phyloP scores from a whole-genome alignment of 2,797 vertebrate genomes.

The Melanotaenia nigrans region DNA sequence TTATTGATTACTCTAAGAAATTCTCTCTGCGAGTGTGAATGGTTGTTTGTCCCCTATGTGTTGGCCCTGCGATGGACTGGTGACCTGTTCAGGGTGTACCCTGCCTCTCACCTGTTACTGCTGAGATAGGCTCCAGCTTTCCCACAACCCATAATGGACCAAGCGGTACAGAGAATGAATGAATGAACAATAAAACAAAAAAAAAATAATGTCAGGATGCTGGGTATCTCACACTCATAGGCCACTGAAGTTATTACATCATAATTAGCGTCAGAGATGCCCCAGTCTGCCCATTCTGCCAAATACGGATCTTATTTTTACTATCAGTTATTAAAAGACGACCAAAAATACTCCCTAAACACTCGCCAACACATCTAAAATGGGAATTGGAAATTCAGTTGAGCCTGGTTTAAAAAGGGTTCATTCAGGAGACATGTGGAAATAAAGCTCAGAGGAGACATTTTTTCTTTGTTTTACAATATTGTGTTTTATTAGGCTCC shows the following conservation, averaged over 20 bases:
- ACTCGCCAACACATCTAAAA: slow-evolving; percentile 49
- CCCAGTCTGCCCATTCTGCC: slow-evolving; percentile 32
- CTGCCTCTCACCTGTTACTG: too few relatives aligned
- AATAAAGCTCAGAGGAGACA: slow-evolving; percentile 16
- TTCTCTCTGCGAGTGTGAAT: too few relatives aligned
- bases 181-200: too few relatives aligned
- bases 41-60: too few relatives aligned
- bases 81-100: too few relatives aligned
- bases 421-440: slow-evolving; percentile 26
- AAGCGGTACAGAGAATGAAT: not conserved
- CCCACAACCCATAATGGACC: too few relatives aligned
- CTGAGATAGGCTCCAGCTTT: too few relatives aligned
- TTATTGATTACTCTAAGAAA: too few relatives aligned
- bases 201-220: slow-evolving; percentile 6
- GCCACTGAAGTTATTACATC: slow-evolving; percentile 56
- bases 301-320: slow-evolving; percentile 61
- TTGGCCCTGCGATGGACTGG: too few relatives aligned
- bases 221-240: slow-evolving; percentile 20
- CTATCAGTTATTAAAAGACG: slow-evolving; percentile 63
- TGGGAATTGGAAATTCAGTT: slow-evolving; percentile 38
- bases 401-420: slow-evolving; percentile 28
- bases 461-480: slow-evolving; percentile 2
- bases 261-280: slow-evolving; percentile 55
- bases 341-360: slow-evolving; percentile 51
- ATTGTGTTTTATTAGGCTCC: slow-evolving; percentile 13